Percentiles rank a stretch among this genome's conserved stretches.
Evolutionary conservation across 2,797 vertebrate genomes (phyloP).

Genomic region (Eupleurogrammus muticus): DNA sequence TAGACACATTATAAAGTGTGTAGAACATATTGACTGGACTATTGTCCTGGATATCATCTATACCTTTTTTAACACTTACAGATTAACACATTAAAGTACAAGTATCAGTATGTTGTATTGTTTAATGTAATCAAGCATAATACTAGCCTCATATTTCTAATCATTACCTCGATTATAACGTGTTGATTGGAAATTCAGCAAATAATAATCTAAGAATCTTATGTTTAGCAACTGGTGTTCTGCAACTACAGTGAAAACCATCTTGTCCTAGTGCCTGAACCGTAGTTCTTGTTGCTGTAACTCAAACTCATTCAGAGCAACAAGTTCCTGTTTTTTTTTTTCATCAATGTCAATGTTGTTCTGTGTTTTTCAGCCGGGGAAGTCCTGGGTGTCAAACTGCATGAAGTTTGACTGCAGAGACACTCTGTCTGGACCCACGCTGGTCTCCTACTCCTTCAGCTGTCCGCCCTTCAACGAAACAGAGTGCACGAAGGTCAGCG

Average conservation of each 20-base stretch:
- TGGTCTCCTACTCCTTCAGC: slow-evolving; percentile 91
- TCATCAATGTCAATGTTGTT: slow-evolving; percentile 2
- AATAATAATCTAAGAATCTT: not conserved
- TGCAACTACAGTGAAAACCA: not conserved
- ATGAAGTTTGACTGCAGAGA: slow-evolving; percentile 90
- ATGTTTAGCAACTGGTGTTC: not conserved
- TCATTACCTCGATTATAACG: not conserved
- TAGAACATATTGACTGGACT: too few species aligned
- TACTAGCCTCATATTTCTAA: not conserved
- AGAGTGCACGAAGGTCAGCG: slow-evolving; percentile 94
- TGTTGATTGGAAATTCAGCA: not conserved
- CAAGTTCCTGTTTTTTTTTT: not conserved
- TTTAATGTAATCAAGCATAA: not conserved
- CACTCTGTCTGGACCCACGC: slow-evolving; percentile 89
- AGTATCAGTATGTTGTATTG: not conserved
- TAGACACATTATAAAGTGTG: not conserved
- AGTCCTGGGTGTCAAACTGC: slow-evolving; percentile 91
- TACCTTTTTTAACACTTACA: too few species aligned
- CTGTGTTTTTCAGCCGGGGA: slow-evolving; percentile 86
- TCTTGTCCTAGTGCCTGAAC: too few species aligned
- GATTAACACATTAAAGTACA: too few species aligned
- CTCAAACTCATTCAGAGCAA: too few species aligned
- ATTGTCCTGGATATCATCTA: not conserved
- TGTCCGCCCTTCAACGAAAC: slow-evolving; percentile 97
- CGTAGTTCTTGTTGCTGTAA: not conserved